Percentiles rank a stretch among this genome's conserved stretches.
Evolutionary conservation across 2,888 invertebrate species (phyloP).

Genomic region (Ptilodon capucinus): DNA sequence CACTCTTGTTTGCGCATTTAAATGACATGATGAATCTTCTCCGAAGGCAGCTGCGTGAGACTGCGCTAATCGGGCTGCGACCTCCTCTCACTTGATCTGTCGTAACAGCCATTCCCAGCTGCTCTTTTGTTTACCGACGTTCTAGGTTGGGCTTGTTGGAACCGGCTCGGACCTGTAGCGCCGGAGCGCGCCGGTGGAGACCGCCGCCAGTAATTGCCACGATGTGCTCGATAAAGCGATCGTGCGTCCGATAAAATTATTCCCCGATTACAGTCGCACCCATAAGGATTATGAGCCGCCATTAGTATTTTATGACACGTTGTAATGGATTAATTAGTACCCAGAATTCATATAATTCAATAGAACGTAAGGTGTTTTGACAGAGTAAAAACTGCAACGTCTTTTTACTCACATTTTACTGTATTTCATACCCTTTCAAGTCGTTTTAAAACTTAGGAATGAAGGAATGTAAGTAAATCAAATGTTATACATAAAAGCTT

Average conservation of each 20-base stretch:
- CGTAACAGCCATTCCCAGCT: conserved; percentile 1
- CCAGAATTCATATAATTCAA: no score
- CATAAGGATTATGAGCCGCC: neutral
- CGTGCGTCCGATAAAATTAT: conserved; percentile 40
- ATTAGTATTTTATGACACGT: neutral
- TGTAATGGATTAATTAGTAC: no score
- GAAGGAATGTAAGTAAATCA: no score
- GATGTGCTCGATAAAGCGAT: conserved; percentile 54
- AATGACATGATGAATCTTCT: no score
- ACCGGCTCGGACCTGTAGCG: conserved; percentile 52
- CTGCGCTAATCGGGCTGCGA: neutral
- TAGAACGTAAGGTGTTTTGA: no score
- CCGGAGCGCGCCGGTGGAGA: conserved; percentile 43
- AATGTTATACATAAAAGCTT: no score
- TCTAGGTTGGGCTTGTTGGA: conserved; percentile 45
- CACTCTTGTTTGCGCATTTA: no score
- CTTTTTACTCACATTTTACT: no score
- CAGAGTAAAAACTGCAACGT: no score
- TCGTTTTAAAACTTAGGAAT: no score
- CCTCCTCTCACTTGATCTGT: neutral
- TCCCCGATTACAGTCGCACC: conserved; percentile 9
- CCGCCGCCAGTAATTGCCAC: conserved; percentile 59
- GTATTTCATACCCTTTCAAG: no score
- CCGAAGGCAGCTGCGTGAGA: no score
- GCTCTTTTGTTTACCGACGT: conserved; percentile 17